Base-by-base conservation (phyloP, 1,140 invertebrate species). In the Drosophila takahashii region DNA sequence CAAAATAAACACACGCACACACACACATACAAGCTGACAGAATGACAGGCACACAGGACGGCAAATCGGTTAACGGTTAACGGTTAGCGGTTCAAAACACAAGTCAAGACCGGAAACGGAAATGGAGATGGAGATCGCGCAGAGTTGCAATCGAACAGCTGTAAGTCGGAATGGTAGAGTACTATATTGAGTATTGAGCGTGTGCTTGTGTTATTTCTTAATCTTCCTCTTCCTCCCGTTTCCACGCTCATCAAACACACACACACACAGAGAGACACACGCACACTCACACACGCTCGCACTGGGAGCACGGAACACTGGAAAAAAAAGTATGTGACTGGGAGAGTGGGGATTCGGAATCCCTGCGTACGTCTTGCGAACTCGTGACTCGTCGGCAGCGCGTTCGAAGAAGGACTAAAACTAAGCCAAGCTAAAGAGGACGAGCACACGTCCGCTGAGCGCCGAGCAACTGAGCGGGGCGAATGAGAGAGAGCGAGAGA, bases 261-360 rank as follows among this genome's bases (percentile, higher is more conserved):
- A 32, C 29, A 32, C 29, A 79, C 11, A 41, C 56, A 32, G 6
- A 32, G 29, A 32, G 9, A 26, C 26, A 27, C 37, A 62, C 39
- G 26, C 47, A 27, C 27, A 29, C 39, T 53, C 29, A 32, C 44
- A 77, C 64, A 79, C 61, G 67, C 70, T 61, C 54, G 58, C 54
- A 84, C 48, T 69, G 54, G 37, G 47, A 73, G 67, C 81, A 85
- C 81, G 22, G 60, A 65, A 67, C 81, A 85, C 81, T 86, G 67
- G 32, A 84, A 86, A 86, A 86, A 86, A 86, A 79, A 54, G 41
- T 32, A 39, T 64, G 42, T 44, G 59, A 66, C 58, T 64, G 36
- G 62, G 16, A 64, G 58, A 64, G 58, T 26, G 34, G 45, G 41
- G 13, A 45, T 39, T 57, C 36, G 60, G 52, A 29, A 51, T 58